These are phyloP conservation scores for Myotis pilosus DNA, from an alignment of 2,797 vertebrate genomes.

Conservation along the genomic window DNA sequence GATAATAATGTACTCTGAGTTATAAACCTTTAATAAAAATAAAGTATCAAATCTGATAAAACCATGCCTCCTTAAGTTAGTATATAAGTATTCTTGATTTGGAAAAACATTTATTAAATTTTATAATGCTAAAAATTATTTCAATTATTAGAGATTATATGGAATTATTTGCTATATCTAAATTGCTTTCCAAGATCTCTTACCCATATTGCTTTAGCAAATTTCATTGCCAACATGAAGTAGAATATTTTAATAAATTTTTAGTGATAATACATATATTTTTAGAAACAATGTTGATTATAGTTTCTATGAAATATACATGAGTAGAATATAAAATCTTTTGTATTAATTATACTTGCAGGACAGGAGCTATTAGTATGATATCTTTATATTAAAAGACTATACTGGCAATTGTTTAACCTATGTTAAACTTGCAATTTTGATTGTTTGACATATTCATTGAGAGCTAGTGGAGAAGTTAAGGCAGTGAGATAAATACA, in stretches of 20 bases:
- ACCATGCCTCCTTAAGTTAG: background rate
- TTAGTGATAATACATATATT: background rate
- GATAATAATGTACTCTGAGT: background rate
- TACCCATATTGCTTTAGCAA: background rate
- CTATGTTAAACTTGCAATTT: background rate
- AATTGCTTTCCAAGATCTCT: background rate
- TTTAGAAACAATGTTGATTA: background rate
- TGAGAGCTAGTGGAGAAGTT: background rate
- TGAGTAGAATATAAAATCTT: background rate
- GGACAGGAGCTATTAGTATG: background rate
- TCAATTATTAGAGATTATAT: background rate
- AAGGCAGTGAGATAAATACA: background rate
- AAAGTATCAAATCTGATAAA: background rate
- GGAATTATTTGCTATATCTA: background rate
- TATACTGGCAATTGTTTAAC: background rate
- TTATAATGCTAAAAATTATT: background rate
- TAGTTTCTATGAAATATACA: background rate
- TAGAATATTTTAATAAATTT: background rate
- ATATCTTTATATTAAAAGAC: background rate
- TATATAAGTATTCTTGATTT: background rate
- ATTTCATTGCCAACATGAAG: background rate
- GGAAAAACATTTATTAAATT: background rate
- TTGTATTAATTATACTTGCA: background rate
- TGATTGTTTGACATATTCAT: background rate
- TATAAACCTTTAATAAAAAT: background rate